phyloP scores from a whole-genome alignment of 2,888 invertebrate species.

The Mythimna ferrago region DNA sequence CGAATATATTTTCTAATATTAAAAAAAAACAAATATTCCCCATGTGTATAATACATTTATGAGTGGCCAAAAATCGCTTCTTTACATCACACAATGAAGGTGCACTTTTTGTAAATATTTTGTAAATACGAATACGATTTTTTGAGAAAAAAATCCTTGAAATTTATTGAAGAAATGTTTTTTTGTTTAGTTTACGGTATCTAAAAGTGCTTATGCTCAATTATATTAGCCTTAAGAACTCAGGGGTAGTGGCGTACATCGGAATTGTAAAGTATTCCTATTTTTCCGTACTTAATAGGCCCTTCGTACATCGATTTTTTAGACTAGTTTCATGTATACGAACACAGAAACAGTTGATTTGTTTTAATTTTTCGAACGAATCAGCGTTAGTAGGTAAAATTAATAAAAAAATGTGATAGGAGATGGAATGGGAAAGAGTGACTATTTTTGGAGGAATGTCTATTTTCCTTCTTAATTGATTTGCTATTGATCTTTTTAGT shows the following conservation, averaged over 20 bases:
- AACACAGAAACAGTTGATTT: constrained; percentile 78
- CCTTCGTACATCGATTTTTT: constrained; percentile 72
- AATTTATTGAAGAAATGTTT: constrained; percentile 74
- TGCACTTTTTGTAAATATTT: constrained; percentile 87
- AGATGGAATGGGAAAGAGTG: constrained; percentile 75
- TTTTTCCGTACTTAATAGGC: constrained; percentile 75
- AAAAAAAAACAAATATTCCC: constrained; percentile 55
- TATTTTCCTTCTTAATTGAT: constrained; percentile 80
- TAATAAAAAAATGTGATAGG: constrained; percentile 85
- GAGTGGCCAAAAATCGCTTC: constrained; percentile 86
- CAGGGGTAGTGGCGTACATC: constrained; percentile 71
- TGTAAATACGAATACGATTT: constrained; percentile 85
- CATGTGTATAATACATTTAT: constrained; percentile 75
- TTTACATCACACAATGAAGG: constrained; percentile 73
- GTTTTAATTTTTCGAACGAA: constrained; percentile 79
- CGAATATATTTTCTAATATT: constrained; percentile 78
- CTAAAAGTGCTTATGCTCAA: constrained; percentile 89
- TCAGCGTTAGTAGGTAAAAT: constrained; percentile 76
- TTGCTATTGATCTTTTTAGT: constrained; percentile 78
- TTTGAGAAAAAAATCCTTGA: constrained; percentile 77
- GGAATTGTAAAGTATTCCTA: constrained; percentile 73
- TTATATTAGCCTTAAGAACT: constrained; percentile 84
- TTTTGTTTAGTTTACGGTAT: constrained; percentile 80
- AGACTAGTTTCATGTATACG: constrained; percentile 88
- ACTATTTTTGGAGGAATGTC: constrained; percentile 82